phyloP scores from a whole-genome alignment of 2,797 vertebrate genomes.

The Mus spretus region DNA sequence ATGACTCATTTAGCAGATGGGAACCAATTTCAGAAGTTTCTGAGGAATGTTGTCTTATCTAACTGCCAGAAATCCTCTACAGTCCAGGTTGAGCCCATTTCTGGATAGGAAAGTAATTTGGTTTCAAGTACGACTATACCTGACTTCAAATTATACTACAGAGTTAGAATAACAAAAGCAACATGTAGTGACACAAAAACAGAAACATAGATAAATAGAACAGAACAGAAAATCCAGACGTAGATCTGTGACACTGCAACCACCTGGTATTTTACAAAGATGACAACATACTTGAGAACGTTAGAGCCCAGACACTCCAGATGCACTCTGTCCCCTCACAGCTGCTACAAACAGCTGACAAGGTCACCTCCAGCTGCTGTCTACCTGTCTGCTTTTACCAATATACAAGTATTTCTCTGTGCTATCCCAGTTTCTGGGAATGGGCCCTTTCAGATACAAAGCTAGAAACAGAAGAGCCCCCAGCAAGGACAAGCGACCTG shows the following conservation, averaged over 20 bases:
- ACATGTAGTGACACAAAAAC: background rate
- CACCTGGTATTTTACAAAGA: background rate
- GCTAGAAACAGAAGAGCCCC: background rate
- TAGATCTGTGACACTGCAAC: background rate
- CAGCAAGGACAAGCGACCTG: background rate
- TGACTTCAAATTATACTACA: background rate
- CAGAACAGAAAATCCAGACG: background rate
- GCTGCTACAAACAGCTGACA: background rate
- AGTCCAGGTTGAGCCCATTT: background rate
- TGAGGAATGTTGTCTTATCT: background rate
- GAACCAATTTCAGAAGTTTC: background rate
- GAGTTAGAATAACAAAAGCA: background rate
- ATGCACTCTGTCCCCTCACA: background rate
- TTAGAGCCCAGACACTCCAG: background rate
- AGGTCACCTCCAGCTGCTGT: background rate
- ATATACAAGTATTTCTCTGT: background rate
- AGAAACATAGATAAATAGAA: background rate
- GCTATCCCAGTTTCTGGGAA: too few relatives aligned
- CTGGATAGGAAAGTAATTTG: background rate
- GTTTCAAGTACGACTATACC: background rate
- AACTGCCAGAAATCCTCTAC: background rate
- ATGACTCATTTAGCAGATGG: background rate
- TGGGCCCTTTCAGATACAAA: background rate
- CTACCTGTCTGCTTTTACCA: background rate
- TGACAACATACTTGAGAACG: background rate